phyloP scores from a whole-genome alignment of 2,888 invertebrate species.

The Nudaria mundana region DNA sequence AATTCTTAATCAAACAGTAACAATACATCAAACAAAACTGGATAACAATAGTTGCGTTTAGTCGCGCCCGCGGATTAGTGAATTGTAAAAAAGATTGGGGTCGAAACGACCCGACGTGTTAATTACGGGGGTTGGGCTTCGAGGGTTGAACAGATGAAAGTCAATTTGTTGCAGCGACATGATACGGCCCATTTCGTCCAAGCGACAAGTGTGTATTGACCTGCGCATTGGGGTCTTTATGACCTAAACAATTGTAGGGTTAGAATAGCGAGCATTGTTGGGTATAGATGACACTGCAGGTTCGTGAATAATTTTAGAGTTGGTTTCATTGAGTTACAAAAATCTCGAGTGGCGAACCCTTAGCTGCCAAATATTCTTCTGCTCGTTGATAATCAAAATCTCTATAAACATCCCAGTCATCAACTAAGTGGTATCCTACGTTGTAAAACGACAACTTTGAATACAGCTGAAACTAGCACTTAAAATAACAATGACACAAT shows the following conservation, averaged over 20 bases:
- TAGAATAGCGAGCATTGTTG: constrained; percentile 32
- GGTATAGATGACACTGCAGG: constrained; percentile 20
- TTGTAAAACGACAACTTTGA: no score
- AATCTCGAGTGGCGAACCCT: no score
- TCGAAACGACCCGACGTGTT: constrained; percentile 73
- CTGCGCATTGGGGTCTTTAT: constrained; percentile 73
- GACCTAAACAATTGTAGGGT: constrained; percentile 48
- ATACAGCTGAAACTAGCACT: no score
- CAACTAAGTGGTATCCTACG: no score
- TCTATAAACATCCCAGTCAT: no score
- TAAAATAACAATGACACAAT: no score
- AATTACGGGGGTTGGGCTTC: constrained; percentile 77
- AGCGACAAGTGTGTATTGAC: constrained; percentile 79
- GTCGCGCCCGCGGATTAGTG: constrained; percentile 77
- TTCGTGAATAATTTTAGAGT: constrained; percentile 3
- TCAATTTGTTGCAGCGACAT: constrained; percentile 85
- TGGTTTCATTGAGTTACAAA: not conserved
- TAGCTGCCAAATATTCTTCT: no score
- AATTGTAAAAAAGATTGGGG: constrained; percentile 78
- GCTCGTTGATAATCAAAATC: no score
- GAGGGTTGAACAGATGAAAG: constrained; percentile 79
- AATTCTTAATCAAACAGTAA: constrained; percentile 40
- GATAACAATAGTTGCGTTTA: constrained; percentile 63
- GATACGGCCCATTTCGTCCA: constrained; percentile 83
- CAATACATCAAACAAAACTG: constrained; percentile 52